Evolutionary conservation across 2,888 invertebrate species (phyloP), one percentile per base, ranked within the genome.

Genomic region (Scaptodrosophila latifasciaeformis): DNA sequence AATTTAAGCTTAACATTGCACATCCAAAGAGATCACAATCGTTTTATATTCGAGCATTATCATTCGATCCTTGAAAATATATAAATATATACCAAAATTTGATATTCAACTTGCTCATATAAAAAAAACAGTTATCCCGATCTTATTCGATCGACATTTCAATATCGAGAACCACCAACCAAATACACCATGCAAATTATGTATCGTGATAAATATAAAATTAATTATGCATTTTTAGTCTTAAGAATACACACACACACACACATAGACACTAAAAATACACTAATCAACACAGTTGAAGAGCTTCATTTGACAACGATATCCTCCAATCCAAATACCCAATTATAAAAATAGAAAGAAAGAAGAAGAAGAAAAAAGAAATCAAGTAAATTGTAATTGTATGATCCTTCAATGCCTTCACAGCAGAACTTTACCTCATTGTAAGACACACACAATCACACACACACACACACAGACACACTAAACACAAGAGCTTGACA

Each of bases 391-490:
- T 37, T 37, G 37, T 61, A 66, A 69, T 68, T 76, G 65, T 72
- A 64, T 75, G 63, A 56, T 69, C 59, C 67, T 75, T 59, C 75
- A 62, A 61, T 60, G 64, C 75, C 75, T 75, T 66, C 75, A 80
- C 81, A 66, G 75, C 81, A 67, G 71, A 80, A 80, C 75, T 76
- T 76, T 76, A 76, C 75, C 75, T 76, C 75, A 76, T 76, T 76
- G 75, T 76, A 76, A 76, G 67, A 74, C 80, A 72, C 69, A 70
- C 49, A 61, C 37, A 17, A 13, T 10, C 35, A 37, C 35, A 37
- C 37, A 37, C 37, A 13, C 35, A 13, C 6, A 31, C 12, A 24
- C 30, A 55, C 45, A 57, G 48, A 57, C 43, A 10, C 31, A 39
- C 39, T 13, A 40, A 35, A 52, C 45, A 43, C 58, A 56, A 56